Percentiles rank a stretch among this genome's conserved stretches.
These are phyloP conservation scores for Pterobdella sp. DNA, from an alignment of 2,888 invertebrate genomes.

Conservation along the genomic window DNA sequence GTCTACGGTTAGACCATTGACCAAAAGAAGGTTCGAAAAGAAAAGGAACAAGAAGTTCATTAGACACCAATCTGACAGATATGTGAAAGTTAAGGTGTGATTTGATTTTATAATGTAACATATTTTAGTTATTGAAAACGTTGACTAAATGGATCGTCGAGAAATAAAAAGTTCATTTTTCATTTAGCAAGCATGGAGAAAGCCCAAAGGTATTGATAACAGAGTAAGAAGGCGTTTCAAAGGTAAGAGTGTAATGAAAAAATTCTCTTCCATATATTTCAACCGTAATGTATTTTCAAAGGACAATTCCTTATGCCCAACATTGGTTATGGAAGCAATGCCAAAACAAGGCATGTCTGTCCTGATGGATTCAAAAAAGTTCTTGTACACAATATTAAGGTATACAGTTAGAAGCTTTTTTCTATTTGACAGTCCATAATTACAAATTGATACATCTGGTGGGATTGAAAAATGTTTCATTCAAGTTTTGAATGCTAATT, in stretches of 20 bases:
- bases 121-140: background rate
- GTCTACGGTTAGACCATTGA: constrained; percentile 46
- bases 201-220: constrained; percentile 99
- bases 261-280: too few relatives aligned
- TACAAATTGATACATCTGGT: background rate
- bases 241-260: too few relatives aligned
- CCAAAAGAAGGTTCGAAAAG: constrained; percentile 66
- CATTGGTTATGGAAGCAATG: constrained; percentile 95
- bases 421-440: background rate
- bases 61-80: constrained; percentile 95
- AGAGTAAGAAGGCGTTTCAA: constrained; percentile 96
- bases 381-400: constrained; percentile 74
- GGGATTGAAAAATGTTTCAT: background rate
- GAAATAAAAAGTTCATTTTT: background rate
- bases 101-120: background rate
- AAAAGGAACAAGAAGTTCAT: constrained; percentile 97
- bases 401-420: constrained; percentile 45
- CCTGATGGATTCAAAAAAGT: constrained; percentile 97
- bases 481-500: background rate
- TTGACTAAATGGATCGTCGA: constrained; percentile 7
- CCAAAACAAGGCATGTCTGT: constrained; percentile 88
- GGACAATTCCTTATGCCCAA: constrained; percentile 95
- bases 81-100: constrained; percentile 80
- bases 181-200: constrained; percentile 85
- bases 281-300: too few relatives aligned